Conservation (phyloP, 2,888 invertebrate genomes). For the Chrysomela aeneicollis region DNA sequence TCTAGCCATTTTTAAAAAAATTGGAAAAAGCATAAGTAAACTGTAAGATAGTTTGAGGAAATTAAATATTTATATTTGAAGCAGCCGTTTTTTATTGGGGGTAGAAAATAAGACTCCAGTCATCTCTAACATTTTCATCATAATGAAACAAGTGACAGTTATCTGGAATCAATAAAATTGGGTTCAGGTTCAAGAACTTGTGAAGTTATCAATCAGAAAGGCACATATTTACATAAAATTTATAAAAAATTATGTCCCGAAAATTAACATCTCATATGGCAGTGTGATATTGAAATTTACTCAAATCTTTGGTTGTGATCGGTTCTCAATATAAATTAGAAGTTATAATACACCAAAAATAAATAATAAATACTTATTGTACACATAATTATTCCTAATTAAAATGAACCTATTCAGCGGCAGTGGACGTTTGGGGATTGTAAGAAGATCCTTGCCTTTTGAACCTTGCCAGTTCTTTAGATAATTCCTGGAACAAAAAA, state of each 20-base stretch:
- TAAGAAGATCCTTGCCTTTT: slow-evolving; percentile 25
- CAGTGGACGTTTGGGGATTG: slow-evolving; percentile 12
- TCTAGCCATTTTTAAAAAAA: slow-evolving; percentile 28
- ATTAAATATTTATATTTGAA: slow-evolving; percentile 21
- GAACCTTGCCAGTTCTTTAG: slow-evolving; percentile 28
- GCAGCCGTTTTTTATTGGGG: background rate
- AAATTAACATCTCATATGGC: slow-evolving; percentile 25
- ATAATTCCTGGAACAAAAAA: slow-evolving; percentile 29
- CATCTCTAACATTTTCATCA: background rate
- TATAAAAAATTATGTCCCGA: slow-evolving; percentile 12
- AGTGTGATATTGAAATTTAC: slow-evolving; percentile 26
- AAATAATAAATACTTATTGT: slow-evolving; percentile 20
- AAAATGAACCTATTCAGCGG: background rate
- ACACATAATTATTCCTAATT: slow-evolving; percentile 9
- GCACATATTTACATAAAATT: slow-evolving; percentile 35
- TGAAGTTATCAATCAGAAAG: slow-evolving; percentile 30
- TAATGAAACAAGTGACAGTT: background rate
- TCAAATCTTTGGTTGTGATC: slow-evolving; percentile 28
- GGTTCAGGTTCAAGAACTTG: slow-evolving; percentile 1
- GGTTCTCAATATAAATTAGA: slow-evolving; percentile 2
- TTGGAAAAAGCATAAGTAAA: slow-evolving; percentile 34
- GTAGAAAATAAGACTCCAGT: background rate
- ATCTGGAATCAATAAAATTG: background rate
- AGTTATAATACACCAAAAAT: slow-evolving; percentile 14
- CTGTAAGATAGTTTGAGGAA: slow-evolving; percentile 26